Evolutionary conservation across 2,113 vertebrate genomes (phyloP).

Genomic region (Pterocles burchelli): DNA sequence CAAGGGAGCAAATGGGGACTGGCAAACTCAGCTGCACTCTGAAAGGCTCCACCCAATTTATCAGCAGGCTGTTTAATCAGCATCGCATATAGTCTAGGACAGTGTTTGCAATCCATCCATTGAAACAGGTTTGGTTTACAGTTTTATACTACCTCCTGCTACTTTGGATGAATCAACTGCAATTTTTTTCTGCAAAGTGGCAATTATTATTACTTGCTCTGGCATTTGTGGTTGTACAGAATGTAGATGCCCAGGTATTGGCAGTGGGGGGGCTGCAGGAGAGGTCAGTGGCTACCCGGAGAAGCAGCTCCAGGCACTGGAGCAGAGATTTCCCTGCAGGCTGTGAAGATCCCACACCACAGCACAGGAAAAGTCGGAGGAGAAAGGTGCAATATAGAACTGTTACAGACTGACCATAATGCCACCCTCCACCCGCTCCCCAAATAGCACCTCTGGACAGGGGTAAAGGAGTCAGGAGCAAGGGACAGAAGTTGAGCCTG

Average conservation of each 20-base stretch:
- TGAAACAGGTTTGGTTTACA: neutral
- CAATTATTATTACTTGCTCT: neutral
- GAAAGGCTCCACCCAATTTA: neutral
- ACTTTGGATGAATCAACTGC: neutral
- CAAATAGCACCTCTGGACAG: neutral
- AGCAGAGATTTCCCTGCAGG: neutral
- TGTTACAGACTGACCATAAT: neutral
- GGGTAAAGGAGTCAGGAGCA: neutral
- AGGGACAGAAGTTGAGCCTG: neutral
- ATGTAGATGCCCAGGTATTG: too few species aligned
- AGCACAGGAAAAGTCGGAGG: rapidly evolving
- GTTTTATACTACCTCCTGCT: neutral
- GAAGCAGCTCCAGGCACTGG: neutral
- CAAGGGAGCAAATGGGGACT: neutral
- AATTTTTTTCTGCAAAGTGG: neutral
- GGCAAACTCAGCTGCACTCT: neutral
- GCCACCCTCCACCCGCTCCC: rapidly evolving
- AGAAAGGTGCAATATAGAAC: neutral
- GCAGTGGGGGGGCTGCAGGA: rapidly evolving
- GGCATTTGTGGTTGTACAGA: rapidly evolving
- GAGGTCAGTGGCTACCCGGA: neutral
- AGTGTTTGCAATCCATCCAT: neutral
- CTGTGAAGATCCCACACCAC: neutral
- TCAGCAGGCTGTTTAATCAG: neutral
- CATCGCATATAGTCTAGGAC: neutral